These are phyloP conservation scores for Sacculina carcini DNA, from an alignment of 2,888 invertebrate genomes.

Conservation along the genomic window DNA sequence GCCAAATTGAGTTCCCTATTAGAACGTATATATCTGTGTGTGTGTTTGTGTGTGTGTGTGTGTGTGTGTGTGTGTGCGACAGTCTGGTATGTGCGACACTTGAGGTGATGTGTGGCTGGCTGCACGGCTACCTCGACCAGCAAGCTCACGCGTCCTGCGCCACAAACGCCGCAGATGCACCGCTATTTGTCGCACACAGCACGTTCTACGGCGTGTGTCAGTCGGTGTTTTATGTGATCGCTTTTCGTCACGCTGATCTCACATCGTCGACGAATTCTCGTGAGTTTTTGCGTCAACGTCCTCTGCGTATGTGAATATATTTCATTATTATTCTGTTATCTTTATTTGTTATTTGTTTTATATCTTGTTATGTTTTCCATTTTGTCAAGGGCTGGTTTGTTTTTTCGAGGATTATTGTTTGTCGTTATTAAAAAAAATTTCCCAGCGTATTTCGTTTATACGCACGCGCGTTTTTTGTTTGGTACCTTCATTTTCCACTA, in stretches of 20 bases:
- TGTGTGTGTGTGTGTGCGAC: not conserved
- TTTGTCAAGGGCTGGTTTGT: not conserved
- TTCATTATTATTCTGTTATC: constrained; percentile 3
- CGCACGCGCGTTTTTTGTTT: too few species aligned
- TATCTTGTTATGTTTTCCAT: not conserved
- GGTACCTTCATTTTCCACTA: too few species aligned
- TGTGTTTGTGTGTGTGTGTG: too few species aligned
- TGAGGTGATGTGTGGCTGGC: constrained; percentile 49
- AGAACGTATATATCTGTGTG: too few species aligned
- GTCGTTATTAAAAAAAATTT: too few species aligned
- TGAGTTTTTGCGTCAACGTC: constrained; percentile 22
- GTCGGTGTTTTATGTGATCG: constrained; percentile 69
- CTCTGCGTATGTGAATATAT: not conserved
- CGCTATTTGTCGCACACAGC: constrained; percentile 27
- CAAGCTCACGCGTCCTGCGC: constrained; percentile 11
- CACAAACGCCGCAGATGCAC: not conserved
- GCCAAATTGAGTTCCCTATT: too few species aligned
- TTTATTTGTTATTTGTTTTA: constrained; percentile 2
- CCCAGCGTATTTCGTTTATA: too few species aligned
- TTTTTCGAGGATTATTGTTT: constrained; percentile 6
- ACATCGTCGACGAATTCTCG: constrained; percentile 48
- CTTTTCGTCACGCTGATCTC: constrained; percentile 64
- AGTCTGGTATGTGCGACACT: constrained; percentile 19
- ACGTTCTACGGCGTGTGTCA: constrained; percentile 83
- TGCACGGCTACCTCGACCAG: constrained; percentile 45